Evolutionary conservation across 2,113 vertebrate species (phyloP).

Genomic region (Ptilonorhynchus violaceus): DNA sequence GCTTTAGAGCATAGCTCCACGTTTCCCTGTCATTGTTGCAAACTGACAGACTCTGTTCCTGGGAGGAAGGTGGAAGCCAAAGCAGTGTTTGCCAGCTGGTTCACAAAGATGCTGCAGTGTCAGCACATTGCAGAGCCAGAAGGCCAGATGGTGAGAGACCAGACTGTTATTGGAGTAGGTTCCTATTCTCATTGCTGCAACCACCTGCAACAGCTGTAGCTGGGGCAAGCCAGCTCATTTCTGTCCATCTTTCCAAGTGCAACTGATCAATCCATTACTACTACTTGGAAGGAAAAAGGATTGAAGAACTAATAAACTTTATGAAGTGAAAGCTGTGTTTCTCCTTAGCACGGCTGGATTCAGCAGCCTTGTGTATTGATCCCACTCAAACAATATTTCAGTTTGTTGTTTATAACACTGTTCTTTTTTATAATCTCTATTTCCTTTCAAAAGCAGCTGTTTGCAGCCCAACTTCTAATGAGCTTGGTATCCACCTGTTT

Average conservation of each 20-base stretch:
- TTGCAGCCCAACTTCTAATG: not conserved
- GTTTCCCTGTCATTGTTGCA: not conserved
- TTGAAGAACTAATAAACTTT: not conserved
- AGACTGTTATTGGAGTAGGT: not conserved
- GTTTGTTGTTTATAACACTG: not conserved
- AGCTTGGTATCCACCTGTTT: slow-evolving; percentile 2
- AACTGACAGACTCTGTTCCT: not conserved
- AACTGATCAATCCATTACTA: not conserved
- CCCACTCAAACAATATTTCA: not conserved
- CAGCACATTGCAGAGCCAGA: slow-evolving; percentile 30
- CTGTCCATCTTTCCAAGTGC: not conserved
- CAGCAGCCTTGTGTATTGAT: not conserved
- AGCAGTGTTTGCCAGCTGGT: slow-evolving; percentile 24
- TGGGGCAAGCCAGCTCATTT: not conserved
- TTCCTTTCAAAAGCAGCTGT: slow-evolving; percentile 19
- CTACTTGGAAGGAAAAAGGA: not conserved
- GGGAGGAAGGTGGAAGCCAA: slow-evolving; percentile 16
- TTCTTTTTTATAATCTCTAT: not conserved
- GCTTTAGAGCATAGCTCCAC: not conserved
- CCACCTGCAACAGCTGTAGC: not conserved
- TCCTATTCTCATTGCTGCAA: not conserved
- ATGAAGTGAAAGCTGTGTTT: not conserved
- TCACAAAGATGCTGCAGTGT: slow-evolving; percentile 4
- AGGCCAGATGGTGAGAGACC: slow-evolving; percentile 48
- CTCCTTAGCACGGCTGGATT: not conserved